These are phyloP conservation scores for Propithecus deckenii DNA, from an alignment of 2,797 vertebrate species.

Conservation along the genomic window DNA sequence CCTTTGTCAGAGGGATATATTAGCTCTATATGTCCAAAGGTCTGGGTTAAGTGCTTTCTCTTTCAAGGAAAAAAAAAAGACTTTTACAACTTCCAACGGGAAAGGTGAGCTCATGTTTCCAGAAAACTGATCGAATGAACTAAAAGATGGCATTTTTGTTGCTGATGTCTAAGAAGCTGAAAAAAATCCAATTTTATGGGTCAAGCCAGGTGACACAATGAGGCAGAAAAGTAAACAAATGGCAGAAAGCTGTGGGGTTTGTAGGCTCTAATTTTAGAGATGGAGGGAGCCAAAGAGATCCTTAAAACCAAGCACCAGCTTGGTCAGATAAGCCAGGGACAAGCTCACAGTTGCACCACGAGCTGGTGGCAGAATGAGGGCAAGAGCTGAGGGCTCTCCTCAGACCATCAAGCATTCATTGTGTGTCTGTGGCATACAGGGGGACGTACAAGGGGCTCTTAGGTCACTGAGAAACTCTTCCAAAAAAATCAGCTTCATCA, in stretches of 20 bases:
- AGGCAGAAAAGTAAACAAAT: constrained; percentile 44
- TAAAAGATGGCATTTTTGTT: constrained; percentile 19
- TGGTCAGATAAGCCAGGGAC: not conserved
- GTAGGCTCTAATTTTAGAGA: constrained; percentile 1
- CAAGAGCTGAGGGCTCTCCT: not conserved
- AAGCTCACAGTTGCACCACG: not conserved
- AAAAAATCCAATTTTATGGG: constrained; percentile 57
- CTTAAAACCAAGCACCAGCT: not conserved
- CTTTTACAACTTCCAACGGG: constrained; percentile 38
- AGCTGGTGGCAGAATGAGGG: not conserved
- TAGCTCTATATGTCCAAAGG: not conserved
- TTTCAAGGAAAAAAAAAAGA: not conserved
- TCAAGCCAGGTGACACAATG: not conserved
- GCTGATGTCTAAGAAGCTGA: constrained; percentile 1
- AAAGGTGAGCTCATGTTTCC: constrained; percentile 51
- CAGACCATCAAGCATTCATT: not conserved
- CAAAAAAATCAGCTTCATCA: not conserved
- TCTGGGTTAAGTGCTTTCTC: constrained; percentile 41
- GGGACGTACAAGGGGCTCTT: not conserved
- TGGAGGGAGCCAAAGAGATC: not conserved
- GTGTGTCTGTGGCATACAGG: not conserved
- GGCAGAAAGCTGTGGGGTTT: not conserved
- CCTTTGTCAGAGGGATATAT: not conserved
- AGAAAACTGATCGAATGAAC: constrained; percentile 53
- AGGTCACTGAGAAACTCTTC: not conserved